phyloP scores from a whole-genome alignment of 2,797 vertebrate species.

The Australoheros facetus region DNA sequence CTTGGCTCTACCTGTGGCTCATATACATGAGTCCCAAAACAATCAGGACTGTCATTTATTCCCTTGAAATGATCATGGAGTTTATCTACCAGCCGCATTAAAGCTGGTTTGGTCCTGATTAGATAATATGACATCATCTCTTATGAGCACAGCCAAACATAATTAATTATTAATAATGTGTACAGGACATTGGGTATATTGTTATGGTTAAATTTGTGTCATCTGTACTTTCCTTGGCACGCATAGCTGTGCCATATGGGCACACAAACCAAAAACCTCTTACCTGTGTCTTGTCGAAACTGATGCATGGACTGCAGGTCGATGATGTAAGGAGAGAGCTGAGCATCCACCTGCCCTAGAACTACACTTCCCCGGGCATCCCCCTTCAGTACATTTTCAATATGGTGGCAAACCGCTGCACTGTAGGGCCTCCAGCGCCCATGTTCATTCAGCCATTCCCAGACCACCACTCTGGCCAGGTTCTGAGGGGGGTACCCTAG shows the following conservation, averaged over 20 bases:
- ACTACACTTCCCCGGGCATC: conserved; percentile 90
- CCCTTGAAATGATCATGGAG: conserved; percentile 35
- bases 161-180: background rate
- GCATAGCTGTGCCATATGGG: background rate
- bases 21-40: conserved; percentile 3
- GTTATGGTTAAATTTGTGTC: background rate
- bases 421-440: conserved; percentile 95
- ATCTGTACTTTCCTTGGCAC: background rate
- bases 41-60: conserved; percentile 17
- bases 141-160: background rate
- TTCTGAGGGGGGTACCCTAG: conserved; percentile 91
- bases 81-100: conserved; percentile 11
- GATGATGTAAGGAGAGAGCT: conserved; percentile 93
- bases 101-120: conserved; percentile 1
- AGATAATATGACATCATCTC: conserved; percentile 7
- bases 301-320: conserved; percentile 98
- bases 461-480: conserved; percentile 94
- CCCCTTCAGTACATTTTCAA: conserved; percentile 93
- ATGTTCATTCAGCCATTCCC: conserved; percentile 97
- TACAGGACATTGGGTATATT: background rate
- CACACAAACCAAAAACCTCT: conserved; percentile 52
- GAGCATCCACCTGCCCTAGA: conserved; percentile 92
- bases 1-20: conserved; percentile 58
- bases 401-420: conserved; percentile 92
- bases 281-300: conserved; percentile 97